Base-by-base conservation (phyloP, 2,797 vertebrate genomes). In the Helarctos malayanus region DNA sequence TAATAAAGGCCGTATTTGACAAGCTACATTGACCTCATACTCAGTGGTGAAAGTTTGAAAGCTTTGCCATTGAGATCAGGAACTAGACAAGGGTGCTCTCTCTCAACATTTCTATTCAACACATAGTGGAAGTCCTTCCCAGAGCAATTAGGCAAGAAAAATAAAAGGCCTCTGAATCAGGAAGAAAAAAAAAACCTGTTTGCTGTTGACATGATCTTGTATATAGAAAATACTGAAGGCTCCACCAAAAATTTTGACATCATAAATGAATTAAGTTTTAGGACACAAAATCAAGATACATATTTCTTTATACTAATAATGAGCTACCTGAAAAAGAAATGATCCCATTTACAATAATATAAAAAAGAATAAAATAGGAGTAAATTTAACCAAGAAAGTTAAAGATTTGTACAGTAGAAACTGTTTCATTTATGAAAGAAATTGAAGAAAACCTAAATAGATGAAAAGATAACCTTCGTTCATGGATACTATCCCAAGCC, bases 41-140 rank as follows among this genome's bases (percentile, higher is more conserved):
- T 95, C 27, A 61, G 21, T 18, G n/a, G 69, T 69, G 49, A 47
- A 90, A 94, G n/a, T 52, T 52, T 57, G 81, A 91, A 85, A n/a
- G 35, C 54, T 52, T 61, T 85, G 61, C 19, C 15, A 52, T 7
- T 41, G 49, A 80, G 61, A n/a, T 71, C 73, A 80, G 81, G 61
- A 95, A 38, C 25, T 38, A 89, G 79, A 57, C 79, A 57, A 68
- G 49, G 71, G 14, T 86, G 15, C 4, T 21, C 21, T 59, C 19
- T 91, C 52, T 59, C 27, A 52, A 29, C 35, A 69, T 4, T 84
- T 27, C 41, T 69, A n/a, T 69, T 57, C 75, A 91, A 7, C 7
- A 6, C 79, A 73, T 47, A 45, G 16, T 38, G 38, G 23, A 38
- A 76, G 18, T 35, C 29, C 29, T n/a, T 86, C 65, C 29, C 16